Conservation (phyloP, 1,140 invertebrate genomes). For the Dryas iulia region DNA sequence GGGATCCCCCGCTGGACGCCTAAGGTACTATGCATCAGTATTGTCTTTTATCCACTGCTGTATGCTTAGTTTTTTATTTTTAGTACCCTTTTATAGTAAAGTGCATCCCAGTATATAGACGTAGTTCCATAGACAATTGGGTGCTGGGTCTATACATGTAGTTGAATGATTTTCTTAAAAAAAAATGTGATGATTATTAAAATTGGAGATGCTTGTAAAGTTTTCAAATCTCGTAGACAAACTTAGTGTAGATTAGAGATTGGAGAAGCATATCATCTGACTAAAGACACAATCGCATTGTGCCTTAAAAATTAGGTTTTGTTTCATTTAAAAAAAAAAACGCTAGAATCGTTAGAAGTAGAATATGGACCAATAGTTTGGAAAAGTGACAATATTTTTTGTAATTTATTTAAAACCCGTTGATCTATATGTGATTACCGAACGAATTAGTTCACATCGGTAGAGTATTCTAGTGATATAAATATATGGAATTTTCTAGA, state of each 20-base stretch:
- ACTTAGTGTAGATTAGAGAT: constrained; percentile 53
- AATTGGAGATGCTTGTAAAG: constrained; percentile 56
- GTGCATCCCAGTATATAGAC: constrained; percentile 76
- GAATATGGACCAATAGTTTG: constrained; percentile 70
- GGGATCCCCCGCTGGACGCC: neutral
- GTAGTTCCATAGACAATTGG: constrained; percentile 57
- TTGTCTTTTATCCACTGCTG: constrained; percentile 49
- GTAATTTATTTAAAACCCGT: constrained; percentile 68
- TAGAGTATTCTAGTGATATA: constrained; percentile 56
- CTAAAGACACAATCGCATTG: constrained; percentile 67
- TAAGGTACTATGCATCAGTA: constrained; percentile 35
- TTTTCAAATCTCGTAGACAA: constrained; percentile 55
- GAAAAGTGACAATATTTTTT: constrained; percentile 73
- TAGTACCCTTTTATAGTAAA: constrained; percentile 56
- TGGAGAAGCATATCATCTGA: constrained; percentile 60
- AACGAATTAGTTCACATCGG: constrained; percentile 46
- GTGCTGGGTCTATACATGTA: constrained; percentile 69
- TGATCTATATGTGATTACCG: constrained; percentile 43
- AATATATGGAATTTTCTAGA: constrained; percentile 35
- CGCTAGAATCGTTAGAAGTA: constrained; percentile 58
- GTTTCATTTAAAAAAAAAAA: constrained; percentile 42
- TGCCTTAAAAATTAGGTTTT: constrained; percentile 67
- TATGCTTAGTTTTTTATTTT: constrained; percentile 56
- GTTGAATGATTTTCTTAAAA: constrained; percentile 51
- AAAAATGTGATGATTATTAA: constrained; percentile 49